phyloP scores from a whole-genome alignment of 1,140 invertebrate genomes.

The Diploscapter pachys region DNA sequence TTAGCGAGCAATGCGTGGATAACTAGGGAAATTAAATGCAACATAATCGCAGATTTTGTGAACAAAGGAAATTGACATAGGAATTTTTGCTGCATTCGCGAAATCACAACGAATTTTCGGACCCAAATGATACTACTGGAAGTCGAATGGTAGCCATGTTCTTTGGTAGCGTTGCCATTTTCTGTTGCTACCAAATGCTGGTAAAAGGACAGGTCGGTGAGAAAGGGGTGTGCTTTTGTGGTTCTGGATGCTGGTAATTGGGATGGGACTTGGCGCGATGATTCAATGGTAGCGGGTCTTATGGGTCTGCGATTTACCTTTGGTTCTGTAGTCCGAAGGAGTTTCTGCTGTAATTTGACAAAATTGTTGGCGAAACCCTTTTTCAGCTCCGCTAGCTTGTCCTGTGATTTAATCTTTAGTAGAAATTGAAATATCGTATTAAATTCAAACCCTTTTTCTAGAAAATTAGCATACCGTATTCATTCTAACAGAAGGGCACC shows the following conservation, averaged over 20 bases:
- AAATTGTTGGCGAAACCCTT: slow-evolving; percentile 43
- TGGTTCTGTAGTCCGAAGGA: slow-evolving; percentile 29
- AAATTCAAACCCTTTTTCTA: too few relatives aligned
- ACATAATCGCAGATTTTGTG: too few relatives aligned
- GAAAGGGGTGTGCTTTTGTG: slow-evolving; percentile 24
- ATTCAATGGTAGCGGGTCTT: not conserved
- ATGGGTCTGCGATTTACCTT: slow-evolving; percentile 7
- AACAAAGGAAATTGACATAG: too few relatives aligned
- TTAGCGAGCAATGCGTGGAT: too few relatives aligned
- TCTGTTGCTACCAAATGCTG: slow-evolving; percentile 1
- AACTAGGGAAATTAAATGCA: too few relatives aligned
- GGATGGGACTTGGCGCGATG: not conserved
- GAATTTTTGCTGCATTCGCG: too few relatives aligned
- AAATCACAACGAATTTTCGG: too few relatives aligned
- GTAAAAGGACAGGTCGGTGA: not conserved
- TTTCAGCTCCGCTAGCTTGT: slow-evolving; percentile 45
- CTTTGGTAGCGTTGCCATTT: not conserved
- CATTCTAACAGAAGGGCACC: not conserved
- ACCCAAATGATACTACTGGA: not conserved
- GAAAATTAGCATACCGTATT: too few relatives aligned
- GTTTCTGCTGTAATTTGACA: slow-evolving; percentile 43
- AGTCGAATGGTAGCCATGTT: not conserved
- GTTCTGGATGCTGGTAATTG: too few relatives aligned
- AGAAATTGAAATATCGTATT: too few relatives aligned
- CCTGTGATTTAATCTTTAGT: slow-evolving; percentile 16